phyloP scores from a whole-genome alignment of 1,140 invertebrate species.

The Eurosta solidaginis region DNA sequence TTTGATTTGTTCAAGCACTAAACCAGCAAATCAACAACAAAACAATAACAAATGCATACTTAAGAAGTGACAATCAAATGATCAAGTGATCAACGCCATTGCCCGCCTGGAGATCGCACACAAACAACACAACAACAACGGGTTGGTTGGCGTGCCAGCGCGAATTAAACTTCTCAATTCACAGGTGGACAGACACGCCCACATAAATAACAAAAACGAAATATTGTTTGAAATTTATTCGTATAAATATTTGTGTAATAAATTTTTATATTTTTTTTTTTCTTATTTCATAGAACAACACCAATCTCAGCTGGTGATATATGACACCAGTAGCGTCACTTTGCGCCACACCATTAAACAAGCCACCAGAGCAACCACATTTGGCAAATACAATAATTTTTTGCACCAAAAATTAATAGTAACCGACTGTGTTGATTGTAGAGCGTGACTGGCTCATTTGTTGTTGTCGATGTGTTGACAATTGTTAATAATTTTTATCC shows the following conservation, averaged over 20 bases:
- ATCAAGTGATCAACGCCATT: neutral
- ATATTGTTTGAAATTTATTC: neutral
- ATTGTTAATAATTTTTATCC: constrained; percentile 1
- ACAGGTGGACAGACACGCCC: neutral
- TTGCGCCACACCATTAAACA: neutral
- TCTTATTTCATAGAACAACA: neutral
- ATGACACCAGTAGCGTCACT: neutral
- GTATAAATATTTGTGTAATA: neutral
- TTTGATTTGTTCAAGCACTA: no score
- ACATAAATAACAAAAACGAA: neutral
- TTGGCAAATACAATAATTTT: neutral
- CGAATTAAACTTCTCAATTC: constrained; percentile 2
- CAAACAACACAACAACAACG: neutral
- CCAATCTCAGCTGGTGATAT: neutral
- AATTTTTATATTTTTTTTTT: neutral
- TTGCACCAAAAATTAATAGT: neutral
- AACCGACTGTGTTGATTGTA: neutral
- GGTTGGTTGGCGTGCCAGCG: neutral
- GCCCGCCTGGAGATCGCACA: no score
- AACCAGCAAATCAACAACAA: neutral
- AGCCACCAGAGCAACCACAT: neutral
- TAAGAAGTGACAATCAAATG: neutral
- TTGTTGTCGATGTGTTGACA: constrained; percentile 12
- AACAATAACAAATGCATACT: neutral
- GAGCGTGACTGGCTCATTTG: constrained; percentile 3